Base-by-base conservation (phyloP, 2,113 vertebrate species). In the Platysteira castanea region DNA sequence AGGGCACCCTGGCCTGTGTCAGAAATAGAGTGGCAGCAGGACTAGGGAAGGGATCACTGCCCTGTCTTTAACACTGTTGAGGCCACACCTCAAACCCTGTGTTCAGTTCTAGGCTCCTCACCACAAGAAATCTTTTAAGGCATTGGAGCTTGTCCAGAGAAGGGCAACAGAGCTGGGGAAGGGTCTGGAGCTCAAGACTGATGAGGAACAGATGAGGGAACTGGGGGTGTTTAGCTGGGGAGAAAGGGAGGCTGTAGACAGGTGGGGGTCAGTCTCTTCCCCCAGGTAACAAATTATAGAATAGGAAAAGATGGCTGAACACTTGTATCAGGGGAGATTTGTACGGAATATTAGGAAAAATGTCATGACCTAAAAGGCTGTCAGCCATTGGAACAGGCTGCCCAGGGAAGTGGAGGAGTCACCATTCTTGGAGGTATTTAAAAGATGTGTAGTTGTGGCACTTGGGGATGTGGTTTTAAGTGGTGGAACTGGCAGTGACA, bases 21-120 rank as follows among this genome's bases (percentile, higher is more conserved):
- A 71, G 54, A 26, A 46, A 19, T 5, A 27, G n/a, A 30, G 8
- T 13, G 59, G 14, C 27, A 59, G 53, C 24, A 68, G 61, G 30
- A 41, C 6, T 28, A n/a, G 17, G 54, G 11, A 26, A 23, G 30
- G 41, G n/a, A 26, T 47, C 9, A 2, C 26, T 0, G 0, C 10
- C 4, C 10, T 59, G 13, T 8, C 2, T 23, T 26, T 4, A 10
- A 20, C 39, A 31, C 30, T 76, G n/a, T 3, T 22, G 70, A 41
- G n/a, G 35, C 30, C 12, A 4, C 39, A 46, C 22, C 39, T 67
- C 4, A 19, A 52, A 21, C 16, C 11, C 23, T 53, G 28, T n/a
- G 39, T 21, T 39, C 24, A 10, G 7, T 39, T 82, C 69, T 60
- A 28, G 28, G 53, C 24, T 33, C 7, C 46, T 68, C 24, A 19